A percentile compares a stretch with the other conserved stretches of the same genome.
Conservation (phyloP, 2,888 invertebrate genomes). For the Pandemis corylana region DNA sequence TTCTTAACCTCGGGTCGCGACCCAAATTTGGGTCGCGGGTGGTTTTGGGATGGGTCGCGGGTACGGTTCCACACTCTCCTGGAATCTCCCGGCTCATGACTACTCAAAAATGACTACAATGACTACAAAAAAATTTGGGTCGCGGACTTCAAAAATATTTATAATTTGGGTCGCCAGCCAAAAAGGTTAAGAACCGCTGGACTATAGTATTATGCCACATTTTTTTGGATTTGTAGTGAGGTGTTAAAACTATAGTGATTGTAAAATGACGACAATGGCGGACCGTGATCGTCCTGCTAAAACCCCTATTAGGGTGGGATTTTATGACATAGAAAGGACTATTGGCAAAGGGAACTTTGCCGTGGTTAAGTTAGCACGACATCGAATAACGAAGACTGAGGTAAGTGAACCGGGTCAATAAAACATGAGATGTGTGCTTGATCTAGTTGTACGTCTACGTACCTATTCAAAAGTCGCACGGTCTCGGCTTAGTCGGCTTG, state of each 20-base stretch:
- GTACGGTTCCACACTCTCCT: too few species aligned
- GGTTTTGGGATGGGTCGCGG: too few species aligned
- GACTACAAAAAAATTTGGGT: too few species aligned
- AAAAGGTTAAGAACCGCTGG: too few species aligned
- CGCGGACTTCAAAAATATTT: too few species aligned
- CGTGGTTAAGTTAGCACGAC: slow-evolving; percentile 98
- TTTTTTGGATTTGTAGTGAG: slow-evolving; percentile 40
- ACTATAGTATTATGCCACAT: slow-evolving; percentile 41
- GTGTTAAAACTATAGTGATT: slow-evolving; percentile 51
- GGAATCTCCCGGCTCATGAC: too few species aligned
- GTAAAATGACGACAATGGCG: slow-evolving; percentile 79
- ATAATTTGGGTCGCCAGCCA: too few species aligned
- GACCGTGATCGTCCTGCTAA: slow-evolving; percentile 85
- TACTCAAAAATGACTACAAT: too few species aligned
- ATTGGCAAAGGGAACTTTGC: slow-evolving; percentile 99
- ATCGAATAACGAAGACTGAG: slow-evolving; percentile 99
- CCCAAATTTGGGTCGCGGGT: too few species aligned
- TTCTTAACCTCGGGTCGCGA: too few species aligned
- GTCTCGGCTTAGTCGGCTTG: background rate
- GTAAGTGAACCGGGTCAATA: slow-evolving; percentile 82
- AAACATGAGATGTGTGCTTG: slow-evolving; percentile 4
- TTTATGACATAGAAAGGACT: slow-evolving; percentile 98
- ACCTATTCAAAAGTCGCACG: slow-evolving; percentile 5
- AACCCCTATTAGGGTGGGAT: slow-evolving; percentile 95
- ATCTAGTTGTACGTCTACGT: background rate